Evolutionary conservation across 2,113 vertebrate species (phyloP).

Genomic region (Nanorana parkeri): DNA sequence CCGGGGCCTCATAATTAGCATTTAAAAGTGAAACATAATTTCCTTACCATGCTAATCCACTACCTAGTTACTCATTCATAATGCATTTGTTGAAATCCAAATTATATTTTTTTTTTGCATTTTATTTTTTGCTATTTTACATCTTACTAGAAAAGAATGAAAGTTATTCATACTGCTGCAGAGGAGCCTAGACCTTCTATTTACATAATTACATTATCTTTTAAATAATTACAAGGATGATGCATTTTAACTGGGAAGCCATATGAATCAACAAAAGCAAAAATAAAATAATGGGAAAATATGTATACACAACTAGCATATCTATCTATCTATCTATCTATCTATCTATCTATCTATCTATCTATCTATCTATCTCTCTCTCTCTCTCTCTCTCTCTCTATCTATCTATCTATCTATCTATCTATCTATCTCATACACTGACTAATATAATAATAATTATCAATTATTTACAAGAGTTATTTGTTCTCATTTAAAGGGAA

Average conservation of each 20-base stretch:
- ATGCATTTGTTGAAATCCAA: conserved; percentile 83
- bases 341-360: no score
- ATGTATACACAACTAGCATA: no score
- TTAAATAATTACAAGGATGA: conserved; percentile 1
- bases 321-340: no score
- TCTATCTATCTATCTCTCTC: no score
- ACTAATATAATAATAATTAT: no score
- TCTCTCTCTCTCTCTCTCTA: no score
- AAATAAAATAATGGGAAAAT: no score
- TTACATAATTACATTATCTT: conserved; percentile 30
- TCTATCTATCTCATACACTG: no score
- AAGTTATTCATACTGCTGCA: neutral
- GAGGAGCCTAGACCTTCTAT: neutral
- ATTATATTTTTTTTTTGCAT: conserved; percentile 58
- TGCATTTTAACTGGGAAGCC: neutral
- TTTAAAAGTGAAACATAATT: conserved; percentile 89
- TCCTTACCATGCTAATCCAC: conserved; percentile 75
- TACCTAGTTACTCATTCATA: conserved; percentile 84
- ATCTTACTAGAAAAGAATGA: conserved; percentile 27
- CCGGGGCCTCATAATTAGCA: conserved; percentile 83
- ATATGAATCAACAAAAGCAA: neutral
- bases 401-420: no score
- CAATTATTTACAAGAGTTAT: no score
- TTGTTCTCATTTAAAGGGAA: no score
- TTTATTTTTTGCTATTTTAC: conserved; percentile 26